Conservation (phyloP, 2,113 vertebrate genomes). For the Piprites chloris region DNA sequence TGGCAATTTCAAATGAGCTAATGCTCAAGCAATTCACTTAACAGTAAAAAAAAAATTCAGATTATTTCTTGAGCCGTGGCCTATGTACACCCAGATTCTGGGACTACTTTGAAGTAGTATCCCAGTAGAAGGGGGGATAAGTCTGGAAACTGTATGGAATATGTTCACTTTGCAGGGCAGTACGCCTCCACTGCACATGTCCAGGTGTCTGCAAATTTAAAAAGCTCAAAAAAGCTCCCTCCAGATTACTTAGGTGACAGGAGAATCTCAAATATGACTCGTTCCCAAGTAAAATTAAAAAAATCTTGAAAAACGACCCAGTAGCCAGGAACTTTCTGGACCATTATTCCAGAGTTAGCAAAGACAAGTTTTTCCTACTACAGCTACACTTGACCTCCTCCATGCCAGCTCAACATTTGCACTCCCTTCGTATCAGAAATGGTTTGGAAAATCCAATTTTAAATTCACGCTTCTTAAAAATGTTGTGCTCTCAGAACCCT, state of each 20-base stretch:
- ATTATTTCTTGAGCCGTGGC: not conserved
- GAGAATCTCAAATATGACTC: not conserved
- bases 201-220: not conserved
- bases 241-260: not conserved
- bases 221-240: not conserved
- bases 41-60: not conserved
- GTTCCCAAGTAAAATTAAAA: not conserved
- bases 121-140: too few species aligned
- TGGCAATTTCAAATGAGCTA: not conserved
- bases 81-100: not conserved
- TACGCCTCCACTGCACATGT: not conserved
- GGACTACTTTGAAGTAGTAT: not conserved
- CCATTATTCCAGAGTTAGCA: too few species aligned
- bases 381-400: too few species aligned
- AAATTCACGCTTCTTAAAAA: too few species aligned
- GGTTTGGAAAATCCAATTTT: too few species aligned
- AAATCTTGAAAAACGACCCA: not conserved
- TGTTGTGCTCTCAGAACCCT: too few species aligned
- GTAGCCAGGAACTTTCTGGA: not conserved
- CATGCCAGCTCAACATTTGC: too few species aligned
- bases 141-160: not conserved
- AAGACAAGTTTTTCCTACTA: too few species aligned
- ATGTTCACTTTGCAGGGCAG: not conserved
- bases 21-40: not conserved
- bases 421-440: too few species aligned